These are phyloP conservation scores for Hylaeus volcanicus DNA, from an alignment of 1,140 invertebrate genomes.

Conservation along the genomic window DNA sequence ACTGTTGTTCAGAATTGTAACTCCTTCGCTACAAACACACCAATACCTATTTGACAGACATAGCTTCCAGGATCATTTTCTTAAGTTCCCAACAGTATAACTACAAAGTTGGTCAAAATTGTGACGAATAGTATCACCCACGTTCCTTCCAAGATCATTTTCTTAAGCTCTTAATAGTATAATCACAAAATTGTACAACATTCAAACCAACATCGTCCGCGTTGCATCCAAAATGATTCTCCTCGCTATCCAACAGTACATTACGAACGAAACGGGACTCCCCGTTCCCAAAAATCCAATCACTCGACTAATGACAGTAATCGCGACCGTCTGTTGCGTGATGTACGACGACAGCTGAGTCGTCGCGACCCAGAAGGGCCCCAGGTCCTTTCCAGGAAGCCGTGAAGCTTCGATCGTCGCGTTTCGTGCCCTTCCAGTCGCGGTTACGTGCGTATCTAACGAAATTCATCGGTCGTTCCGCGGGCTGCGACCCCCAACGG, in stretches of 20 bases:
- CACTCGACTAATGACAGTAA: conserved; percentile 11
- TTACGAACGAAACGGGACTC: not conserved
- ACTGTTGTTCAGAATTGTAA: too few relatives aligned
- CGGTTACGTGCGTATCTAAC: conserved; percentile 37
- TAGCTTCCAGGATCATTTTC: not conserved
- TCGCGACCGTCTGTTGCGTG: conserved; percentile 25
- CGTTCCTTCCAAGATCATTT: too few relatives aligned
- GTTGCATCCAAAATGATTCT: too few relatives aligned
- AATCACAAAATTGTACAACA: too few relatives aligned
- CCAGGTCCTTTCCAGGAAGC: conserved; percentile 8
- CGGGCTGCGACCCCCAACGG: conserved; percentile 36
- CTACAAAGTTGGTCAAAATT: too few relatives aligned
- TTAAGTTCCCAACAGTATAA: too few relatives aligned
- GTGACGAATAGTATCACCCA: too few relatives aligned
- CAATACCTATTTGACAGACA: not conserved
- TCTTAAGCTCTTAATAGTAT: too few relatives aligned
- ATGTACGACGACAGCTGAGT: not conserved
- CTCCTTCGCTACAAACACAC: too few relatives aligned
- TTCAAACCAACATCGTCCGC: too few relatives aligned
- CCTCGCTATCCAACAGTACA: too few relatives aligned
- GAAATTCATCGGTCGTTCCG: conserved; percentile 50
- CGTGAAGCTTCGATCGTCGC: not conserved
- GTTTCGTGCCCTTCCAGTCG: not conserved
- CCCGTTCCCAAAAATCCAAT: not conserved
- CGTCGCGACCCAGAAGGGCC: not conserved